Conservation (phyloP, 37 sponge, comb jelly and placozoan genomes). For the Theonella swinhoei region DNA sequence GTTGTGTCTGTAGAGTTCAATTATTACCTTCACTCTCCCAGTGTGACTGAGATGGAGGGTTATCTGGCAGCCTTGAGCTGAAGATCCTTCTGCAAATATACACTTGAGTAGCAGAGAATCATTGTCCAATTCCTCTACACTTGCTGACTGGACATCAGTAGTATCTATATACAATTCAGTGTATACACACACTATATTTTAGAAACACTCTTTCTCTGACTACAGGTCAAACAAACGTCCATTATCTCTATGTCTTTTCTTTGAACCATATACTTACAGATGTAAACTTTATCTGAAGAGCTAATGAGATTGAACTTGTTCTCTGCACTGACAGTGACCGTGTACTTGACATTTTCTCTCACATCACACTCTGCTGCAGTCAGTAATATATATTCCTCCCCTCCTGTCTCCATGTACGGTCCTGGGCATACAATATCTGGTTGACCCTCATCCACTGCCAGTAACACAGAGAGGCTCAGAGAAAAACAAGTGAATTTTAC, state of each 20-base stretch:
- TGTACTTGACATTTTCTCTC: background rate
- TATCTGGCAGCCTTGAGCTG: background rate
- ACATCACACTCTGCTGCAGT: background rate
- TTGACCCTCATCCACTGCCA: background rate
- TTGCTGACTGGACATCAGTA: background rate
- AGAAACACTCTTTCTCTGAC: no score
- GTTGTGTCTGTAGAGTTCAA: background rate
- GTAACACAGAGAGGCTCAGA: background rate
- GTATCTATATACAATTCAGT: no score
- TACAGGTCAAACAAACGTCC: no score
- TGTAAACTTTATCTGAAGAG: background rate
- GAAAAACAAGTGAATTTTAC: no score
- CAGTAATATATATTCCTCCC: no score
- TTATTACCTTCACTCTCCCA: background rate
- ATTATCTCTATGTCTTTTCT: no score
- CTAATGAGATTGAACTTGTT: background rate
- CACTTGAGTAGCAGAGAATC: background rate
- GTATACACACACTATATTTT: no score
- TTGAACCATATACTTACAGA: background rate
- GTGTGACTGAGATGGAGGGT: background rate
- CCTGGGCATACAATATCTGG: no score
- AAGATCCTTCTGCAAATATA: background rate
- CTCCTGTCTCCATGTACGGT: no score
- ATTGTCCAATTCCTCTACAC: background rate
- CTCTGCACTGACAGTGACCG: background rate